phyloP scores from a whole-genome alignment of 2,888 invertebrate genomes.

The Limnephilus lunatus region DNA sequence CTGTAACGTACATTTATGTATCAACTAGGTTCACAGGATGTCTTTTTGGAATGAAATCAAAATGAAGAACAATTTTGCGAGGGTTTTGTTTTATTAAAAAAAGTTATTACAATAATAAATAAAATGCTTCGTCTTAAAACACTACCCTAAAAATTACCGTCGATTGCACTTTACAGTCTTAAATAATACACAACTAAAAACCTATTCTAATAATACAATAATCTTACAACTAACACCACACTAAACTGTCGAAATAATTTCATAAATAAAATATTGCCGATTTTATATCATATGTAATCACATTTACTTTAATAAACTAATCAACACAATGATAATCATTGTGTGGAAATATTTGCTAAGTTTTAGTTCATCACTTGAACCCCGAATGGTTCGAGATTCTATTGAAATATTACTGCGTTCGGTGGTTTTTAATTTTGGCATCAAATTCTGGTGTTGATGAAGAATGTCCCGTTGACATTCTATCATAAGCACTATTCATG shows the following conservation, averaged over 20 bases:
- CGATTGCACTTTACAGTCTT: slow-evolving; percentile 64
- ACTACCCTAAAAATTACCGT: slow-evolving; percentile 45
- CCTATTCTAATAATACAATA: slow-evolving; percentile 23
- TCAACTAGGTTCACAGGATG: neutral
- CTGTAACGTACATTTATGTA: no score
- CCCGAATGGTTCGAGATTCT: neutral
- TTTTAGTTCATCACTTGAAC: slow-evolving; percentile 14
- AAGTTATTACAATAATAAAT: slow-evolving; percentile 46
- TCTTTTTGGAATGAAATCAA: neutral
- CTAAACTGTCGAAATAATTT: neutral
- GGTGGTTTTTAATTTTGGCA: slow-evolving; percentile 62
- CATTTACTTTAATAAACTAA: neutral
- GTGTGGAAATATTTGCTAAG: neutral
- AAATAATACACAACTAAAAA: slow-evolving; percentile 4
- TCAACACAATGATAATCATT: neutral
- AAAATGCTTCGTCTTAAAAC: slow-evolving; percentile 27
- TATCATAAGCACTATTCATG: slow-evolving; percentile 51
- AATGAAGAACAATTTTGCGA: neutral
- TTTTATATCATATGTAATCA: slow-evolving; percentile 6
- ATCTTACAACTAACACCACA: slow-evolving; percentile 3
- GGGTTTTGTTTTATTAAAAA: slow-evolving; percentile 19
- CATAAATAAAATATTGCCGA: slow-evolving; percentile 10
- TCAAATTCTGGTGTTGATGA: slow-evolving; percentile 43
- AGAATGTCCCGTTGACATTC: slow-evolving; percentile 31
- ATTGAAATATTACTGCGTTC: slow-evolving; percentile 44